Evolutionary conservation across 2,797 vertebrate genomes (phyloP).

Genomic region (Buceros bicornis): DNA sequence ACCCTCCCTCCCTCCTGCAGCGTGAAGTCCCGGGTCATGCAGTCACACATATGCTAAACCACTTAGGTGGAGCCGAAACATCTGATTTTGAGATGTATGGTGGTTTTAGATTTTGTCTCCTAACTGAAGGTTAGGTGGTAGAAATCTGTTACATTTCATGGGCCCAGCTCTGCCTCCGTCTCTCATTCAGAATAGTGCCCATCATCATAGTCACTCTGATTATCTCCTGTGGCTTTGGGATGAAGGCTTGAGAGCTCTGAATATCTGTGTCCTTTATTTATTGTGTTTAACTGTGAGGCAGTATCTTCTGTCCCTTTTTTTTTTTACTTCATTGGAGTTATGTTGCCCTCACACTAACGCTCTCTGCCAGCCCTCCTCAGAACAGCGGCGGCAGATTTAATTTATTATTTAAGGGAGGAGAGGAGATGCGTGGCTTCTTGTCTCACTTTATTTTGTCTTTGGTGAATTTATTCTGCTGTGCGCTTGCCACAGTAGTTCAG

Average conservation of each 20-base stretch:
- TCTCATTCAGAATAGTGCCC: background rate
- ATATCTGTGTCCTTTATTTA: too few relatives aligned
- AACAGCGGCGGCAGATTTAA: accelerated
- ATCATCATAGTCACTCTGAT: accelerated
- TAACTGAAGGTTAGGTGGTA: background rate
- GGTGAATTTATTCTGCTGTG: background rate
- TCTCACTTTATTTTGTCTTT: background rate
- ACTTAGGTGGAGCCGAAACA: background rate
- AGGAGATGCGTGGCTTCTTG: background rate
- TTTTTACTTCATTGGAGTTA: background rate
- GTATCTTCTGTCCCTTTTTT: background rate
- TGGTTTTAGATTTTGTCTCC: background rate
- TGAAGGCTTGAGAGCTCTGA: background rate
- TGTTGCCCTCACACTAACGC: background rate
- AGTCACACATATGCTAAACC: accelerated
- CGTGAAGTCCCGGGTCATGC: accelerated
- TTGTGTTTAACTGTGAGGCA: background rate
- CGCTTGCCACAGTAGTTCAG: background rate
- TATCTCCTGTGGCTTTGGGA: background rate
- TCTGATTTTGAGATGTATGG: background rate
- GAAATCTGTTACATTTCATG: background rate
- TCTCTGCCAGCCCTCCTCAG: background rate
- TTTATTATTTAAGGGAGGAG: background rate
- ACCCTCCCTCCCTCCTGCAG: background rate
- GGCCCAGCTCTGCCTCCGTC: background rate